Base-by-base conservation (phyloP, 2,113 vertebrate genomes). In the Hippocampus barbouri region DNA sequence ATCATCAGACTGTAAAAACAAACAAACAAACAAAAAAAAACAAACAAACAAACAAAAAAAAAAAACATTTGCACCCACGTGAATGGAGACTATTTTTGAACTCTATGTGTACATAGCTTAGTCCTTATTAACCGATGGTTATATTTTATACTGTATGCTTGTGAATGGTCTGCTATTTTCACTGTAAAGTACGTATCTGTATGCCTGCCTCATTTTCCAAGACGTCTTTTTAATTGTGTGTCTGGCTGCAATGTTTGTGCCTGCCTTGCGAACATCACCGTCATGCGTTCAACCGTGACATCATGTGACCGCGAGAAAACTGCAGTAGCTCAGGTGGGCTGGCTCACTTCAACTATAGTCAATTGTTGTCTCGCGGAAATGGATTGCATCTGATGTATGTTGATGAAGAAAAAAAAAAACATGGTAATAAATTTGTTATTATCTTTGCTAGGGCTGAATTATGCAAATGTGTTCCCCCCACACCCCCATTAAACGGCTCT, bases 381-480 rank as follows among this genome's bases (percentile, higher is more conserved):
- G 41, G 78, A 86, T 87, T 85, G 82, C 86, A 85, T 80, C 77
- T 74, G 79, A 88, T 90, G 81, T 85, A 81, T 88, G 90, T 87
- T 69, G 73, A 76, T 78, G 80, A 78, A 71, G 61, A 67, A 53
- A 66, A 53, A 73, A 73, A 65, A 16, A 69, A 64, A 73, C 47
- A 84, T 49, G n/a, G 83, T 76, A 91, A 87, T 90, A 90, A 91
- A 93, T 91, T 90, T 2, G 91, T 92, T 93, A 92, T 87, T 90
- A 90, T 86, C 84, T 84, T 78, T 70, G 25, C 12, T 64, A 63
- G 70, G 34, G 74, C 76, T 75, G 76, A 40, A 63, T 82, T 71
- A 69, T 75, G 77, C 15, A 20, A 68, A 43, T 25, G 49, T 41
- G 2, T 68, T 11, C 49, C 10, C 25, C 23, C 11, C 34, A 6